Evolutionary conservation across 2,888 invertebrate genomes (phyloP), one percentile per base, ranked within the genome.

Genomic region (Aethes cnicana): DNA sequence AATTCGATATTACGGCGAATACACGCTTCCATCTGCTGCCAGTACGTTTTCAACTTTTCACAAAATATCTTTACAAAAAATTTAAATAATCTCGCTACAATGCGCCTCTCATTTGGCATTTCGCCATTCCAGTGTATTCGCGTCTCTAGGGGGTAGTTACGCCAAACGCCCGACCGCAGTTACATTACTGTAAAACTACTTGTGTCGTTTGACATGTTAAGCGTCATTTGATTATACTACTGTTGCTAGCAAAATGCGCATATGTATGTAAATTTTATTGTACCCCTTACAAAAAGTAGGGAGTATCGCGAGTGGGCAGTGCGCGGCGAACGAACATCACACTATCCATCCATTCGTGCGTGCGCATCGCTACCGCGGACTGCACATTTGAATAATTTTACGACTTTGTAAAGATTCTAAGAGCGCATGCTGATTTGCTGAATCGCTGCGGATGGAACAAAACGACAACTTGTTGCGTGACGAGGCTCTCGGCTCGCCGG

Each of bases 241-340:
- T 64, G n/a, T n/a, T n/a, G 66, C 71, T 69, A 70, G 66, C 69
- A 56, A 52, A 61, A 59, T 54, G 56, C 56, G 61, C 72, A 73
- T 84, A 80, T 74, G 55, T 79, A 88, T 88, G 87, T 64, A 70
- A 87, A 88, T 87, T 78, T 81, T 75, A 87, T 77, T 67, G 66
- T 69, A 57, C 64, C 69, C 70, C 66, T 63, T 64, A 75, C 74
- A 65, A 81, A 85, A 87, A 86, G 74, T 81, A 66, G 70, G 74
- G 71, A 83, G 78, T 72, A 78, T 74, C 62, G 59, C 58, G 66
- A 64, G 35, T 36, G 66, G 64, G 36, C 25, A n/a, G n/a, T n/a
- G 63, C 66, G 63, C 66, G 57, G 55, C 59, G 63, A n/a, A n/a
- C 64, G 60, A 74, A 67, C 67, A 67, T 62, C 63, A 63, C 68